Evolutionary conservation across 2,888 invertebrate species (phyloP).

Genomic region (Nymphalis c-album): DNA sequence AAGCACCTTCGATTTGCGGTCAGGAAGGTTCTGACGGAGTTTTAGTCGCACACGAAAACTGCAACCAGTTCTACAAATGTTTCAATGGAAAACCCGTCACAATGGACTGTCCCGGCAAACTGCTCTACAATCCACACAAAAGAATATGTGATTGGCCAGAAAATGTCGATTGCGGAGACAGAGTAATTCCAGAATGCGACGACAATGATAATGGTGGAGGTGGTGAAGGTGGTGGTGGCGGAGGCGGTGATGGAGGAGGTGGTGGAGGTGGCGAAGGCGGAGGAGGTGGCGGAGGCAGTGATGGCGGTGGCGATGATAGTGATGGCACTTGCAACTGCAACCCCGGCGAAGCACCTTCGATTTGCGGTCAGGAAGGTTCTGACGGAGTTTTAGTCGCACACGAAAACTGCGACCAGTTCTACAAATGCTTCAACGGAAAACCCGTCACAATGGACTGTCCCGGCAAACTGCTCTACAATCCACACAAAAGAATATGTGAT

Average conservation of each 20-base stretch:
- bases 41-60: constrained; percentile 52
- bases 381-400: constrained; percentile 46
- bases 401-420: neutral
- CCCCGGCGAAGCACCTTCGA: constrained; percentile 45
- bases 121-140: constrained; percentile 48
- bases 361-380: constrained; percentile 42
- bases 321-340: constrained; percentile 16
- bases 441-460: constrained; percentile 42
- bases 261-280: neutral
- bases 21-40: constrained; percentile 44
- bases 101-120: constrained; percentile 43
- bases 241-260: neutral
- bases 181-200: constrained; percentile 37
- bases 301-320: too few relatives aligned
- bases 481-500: constrained; percentile 22
- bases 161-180: constrained; percentile 51
- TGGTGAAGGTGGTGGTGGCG: constrained; percentile 2
- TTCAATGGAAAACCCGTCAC: constrained; percentile 45
- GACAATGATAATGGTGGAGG: constrained; percentile 7
- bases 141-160: constrained; percentile 51
- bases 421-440: constrained; percentile 23
- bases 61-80: constrained; percentile 53
- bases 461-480: neutral
- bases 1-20: constrained; percentile 45
- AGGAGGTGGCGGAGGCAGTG: too few relatives aligned